Evolutionary conservation across 2,888 invertebrate species (phyloP).

Genomic region (Eupsilia transversa): DNA sequence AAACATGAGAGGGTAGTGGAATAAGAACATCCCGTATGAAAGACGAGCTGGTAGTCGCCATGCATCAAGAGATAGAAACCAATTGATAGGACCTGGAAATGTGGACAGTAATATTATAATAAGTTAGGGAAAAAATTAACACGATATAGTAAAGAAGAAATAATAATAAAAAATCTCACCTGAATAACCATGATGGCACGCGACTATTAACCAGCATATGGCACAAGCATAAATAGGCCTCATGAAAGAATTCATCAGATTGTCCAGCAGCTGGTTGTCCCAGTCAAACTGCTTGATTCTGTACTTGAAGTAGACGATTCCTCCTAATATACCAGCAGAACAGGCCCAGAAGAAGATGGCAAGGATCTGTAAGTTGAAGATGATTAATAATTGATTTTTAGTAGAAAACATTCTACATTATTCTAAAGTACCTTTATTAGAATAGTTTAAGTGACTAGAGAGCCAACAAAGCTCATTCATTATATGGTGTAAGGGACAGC

Average conservation of each 20-base stretch:
- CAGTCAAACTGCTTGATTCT: conserved; percentile 46
- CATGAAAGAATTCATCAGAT: conserved; percentile 71
- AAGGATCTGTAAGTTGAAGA: conserved; percentile 40
- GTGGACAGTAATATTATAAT: background rate
- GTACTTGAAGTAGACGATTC: conserved; percentile 54
- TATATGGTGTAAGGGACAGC: too few relatives aligned
- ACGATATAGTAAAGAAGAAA: background rate
- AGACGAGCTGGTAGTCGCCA: conserved; percentile 74
- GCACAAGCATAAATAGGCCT: conserved; percentile 75
- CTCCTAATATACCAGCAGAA: conserved; percentile 33
- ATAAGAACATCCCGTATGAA: conserved; percentile 83
- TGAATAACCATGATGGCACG: conserved; percentile 78
- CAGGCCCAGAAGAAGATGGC: conserved; percentile 49
- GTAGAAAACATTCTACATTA: background rate
- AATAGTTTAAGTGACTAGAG: background rate
- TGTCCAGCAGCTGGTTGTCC: conserved; percentile 61
- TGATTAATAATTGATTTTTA: too few relatives aligned
- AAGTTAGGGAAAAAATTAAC: too few relatives aligned
- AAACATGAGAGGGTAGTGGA: conserved; percentile 74
- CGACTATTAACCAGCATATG: conserved; percentile 78
- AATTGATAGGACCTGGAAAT: conserved; percentile 63
- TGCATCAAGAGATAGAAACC: conserved; percentile 77
- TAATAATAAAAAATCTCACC: conserved; percentile 47
- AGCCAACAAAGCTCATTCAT: background rate
- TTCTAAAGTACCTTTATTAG: background rate